These are phyloP conservation scores for Acronicta aceris DNA, from an alignment of 2,888 invertebrate genomes.

Conservation along the genomic window DNA sequence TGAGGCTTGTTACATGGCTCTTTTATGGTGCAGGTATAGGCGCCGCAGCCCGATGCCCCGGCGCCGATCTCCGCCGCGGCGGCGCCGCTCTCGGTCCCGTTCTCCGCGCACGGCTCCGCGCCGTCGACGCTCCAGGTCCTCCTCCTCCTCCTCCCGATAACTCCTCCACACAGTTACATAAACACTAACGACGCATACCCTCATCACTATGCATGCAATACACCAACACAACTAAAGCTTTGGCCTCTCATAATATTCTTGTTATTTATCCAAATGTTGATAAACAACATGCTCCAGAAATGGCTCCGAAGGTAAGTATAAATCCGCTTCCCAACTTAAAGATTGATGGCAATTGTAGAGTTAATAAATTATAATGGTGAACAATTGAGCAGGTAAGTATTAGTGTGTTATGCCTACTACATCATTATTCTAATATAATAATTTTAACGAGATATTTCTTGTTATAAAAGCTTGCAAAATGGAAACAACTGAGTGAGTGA, in stretches of 20 bases:
- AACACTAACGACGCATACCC: conserved; percentile 39
- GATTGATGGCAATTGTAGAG: conserved; percentile 29
- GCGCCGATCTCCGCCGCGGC: conserved; percentile 89
- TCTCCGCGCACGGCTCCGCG: conserved; percentile 90
- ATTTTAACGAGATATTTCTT: conserved; percentile 75
- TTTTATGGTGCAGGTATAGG: conserved; percentile 74
- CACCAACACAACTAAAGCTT: conserved; percentile 31
- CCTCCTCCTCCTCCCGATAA: conserved; percentile 93
- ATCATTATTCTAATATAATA: conserved; percentile 46
- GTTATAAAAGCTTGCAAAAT: conserved; percentile 86
- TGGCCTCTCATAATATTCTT: conserved; percentile 31
- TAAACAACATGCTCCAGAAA: conserved; percentile 64
- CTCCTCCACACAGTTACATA: conserved; percentile 46
- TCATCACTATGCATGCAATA: conserved; percentile 43
- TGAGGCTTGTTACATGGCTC: background rate
- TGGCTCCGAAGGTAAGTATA: conserved; percentile 69
- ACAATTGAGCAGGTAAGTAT: conserved; percentile 66
- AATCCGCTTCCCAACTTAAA: conserved; percentile 29
- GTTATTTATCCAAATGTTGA: conserved; percentile 26
- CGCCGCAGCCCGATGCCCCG: conserved; percentile 88
- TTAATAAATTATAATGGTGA: conserved; percentile 30
- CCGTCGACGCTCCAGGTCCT: conserved; percentile 92
- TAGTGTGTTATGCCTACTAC: conserved; percentile 40
- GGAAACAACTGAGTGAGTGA: conserved; percentile 81
- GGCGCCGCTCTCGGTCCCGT: conserved; percentile 90